Percentiles rank a stretch among this genome's conserved stretches.
phyloP scores from a whole-genome alignment of 2,888 invertebrate genomes.

The Galerucella nymphaeae region DNA sequence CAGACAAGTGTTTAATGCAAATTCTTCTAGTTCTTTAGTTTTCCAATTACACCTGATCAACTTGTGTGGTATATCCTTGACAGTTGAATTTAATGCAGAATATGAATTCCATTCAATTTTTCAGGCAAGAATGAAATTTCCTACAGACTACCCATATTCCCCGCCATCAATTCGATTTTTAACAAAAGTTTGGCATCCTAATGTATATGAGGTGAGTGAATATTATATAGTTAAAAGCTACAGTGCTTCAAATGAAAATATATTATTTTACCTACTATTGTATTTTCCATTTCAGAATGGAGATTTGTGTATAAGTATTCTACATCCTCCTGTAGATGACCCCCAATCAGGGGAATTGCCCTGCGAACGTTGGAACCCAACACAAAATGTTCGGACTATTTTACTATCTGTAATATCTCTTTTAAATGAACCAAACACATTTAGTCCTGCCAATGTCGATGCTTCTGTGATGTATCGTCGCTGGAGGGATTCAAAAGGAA shows the following conservation, averaged over 20 bases:
- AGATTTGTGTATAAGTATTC: conserved; percentile 98
- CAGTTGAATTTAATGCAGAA: too few species aligned
- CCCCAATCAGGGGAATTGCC: conserved; percentile 99
- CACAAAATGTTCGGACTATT: conserved; percentile 98
- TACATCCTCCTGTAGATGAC: conserved; percentile 99
- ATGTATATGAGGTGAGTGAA: conserved; percentile 96
- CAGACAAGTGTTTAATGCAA: too few species aligned
- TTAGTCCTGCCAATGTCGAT: conserved; percentile 99
- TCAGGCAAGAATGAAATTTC: conserved; percentile 99
- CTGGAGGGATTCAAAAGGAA: conserved; percentile 98
- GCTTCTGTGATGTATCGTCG: conserved; percentile 99
- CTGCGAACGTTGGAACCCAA: conserved; percentile 99
- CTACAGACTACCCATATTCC: conserved; percentile 98
- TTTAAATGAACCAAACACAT: conserved; percentile 99
- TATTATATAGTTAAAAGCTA: background rate
- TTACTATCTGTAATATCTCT: conserved; percentile 97
- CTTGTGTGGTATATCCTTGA: background rate
- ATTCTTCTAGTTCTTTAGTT: background rate
- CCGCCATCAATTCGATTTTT: conserved; percentile 98
- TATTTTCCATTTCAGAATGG: conserved; percentile 80
- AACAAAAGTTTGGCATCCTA: conserved; percentile 99
- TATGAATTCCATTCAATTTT: conserved; percentile 60
- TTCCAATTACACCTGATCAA: background rate
- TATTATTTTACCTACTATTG: background rate
- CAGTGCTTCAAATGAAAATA: too few species aligned